phyloP scores from a whole-genome alignment of 2,797 vertebrate genomes.

The Setipinna tenuifilis region DNA sequence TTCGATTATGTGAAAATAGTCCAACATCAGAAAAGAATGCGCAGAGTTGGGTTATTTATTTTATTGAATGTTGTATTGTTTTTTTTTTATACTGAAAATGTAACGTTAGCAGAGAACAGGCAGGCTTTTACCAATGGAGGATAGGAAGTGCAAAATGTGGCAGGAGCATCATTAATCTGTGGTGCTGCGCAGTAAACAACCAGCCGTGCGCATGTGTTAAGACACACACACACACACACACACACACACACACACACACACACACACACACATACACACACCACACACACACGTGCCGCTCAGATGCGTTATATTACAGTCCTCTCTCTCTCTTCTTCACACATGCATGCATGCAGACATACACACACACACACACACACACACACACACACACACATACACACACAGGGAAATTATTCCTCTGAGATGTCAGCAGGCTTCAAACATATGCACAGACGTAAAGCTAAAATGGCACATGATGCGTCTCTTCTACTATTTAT shows the following conservation, averaged over 20 bases:
- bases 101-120: slow-evolving; percentile 67
- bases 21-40: slow-evolving; percentile 70
- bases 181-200: background rate
- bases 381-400: background rate
- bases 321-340: too few species aligned
- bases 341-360: background rate
- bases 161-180: background rate
- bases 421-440: too few species aligned
- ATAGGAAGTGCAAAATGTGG: slow-evolving; percentile 74
- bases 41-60: slow-evolving; percentile 21
- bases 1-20: slow-evolving; percentile 74
- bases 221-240: too few species aligned
- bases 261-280: background rate
- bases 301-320: too few species aligned
- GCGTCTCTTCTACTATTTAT: too few species aligned
- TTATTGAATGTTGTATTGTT: slow-evolving; percentile 65
- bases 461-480: too few species aligned
- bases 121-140: slow-evolving; percentile 61
- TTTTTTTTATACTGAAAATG: slow-evolving; percentile 81
- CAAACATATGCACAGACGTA: too few species aligned
- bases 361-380: background rate
- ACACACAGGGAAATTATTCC: too few species aligned
- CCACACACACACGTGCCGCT: background rate
- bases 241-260: too few species aligned
- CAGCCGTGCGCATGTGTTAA: background rate